These are phyloP conservation scores for Zeugodacus cucurbitae DNA, from an alignment of 1,140 invertebrate species.

Conservation along the genomic window DNA sequence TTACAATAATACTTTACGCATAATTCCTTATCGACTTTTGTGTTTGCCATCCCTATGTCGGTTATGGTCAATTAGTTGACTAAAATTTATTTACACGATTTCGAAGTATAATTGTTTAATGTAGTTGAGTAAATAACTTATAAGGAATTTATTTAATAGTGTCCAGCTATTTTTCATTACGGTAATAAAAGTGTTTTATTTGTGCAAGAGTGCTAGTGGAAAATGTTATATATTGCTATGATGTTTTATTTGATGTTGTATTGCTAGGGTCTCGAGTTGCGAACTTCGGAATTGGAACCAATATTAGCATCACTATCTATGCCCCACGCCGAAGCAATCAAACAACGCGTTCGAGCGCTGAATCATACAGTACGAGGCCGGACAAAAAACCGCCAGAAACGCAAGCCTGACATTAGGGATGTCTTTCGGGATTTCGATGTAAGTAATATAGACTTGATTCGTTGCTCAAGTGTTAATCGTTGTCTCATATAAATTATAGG, in stretches of 20 bases:
- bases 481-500: slow-evolving; percentile 63
- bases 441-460: slow-evolving; percentile 47
- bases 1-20: no score
- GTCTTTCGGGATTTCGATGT: slow-evolving; percentile 83
- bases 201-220: background rate
- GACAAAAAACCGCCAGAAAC: slow-evolving; percentile 71
- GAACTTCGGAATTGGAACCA: slow-evolving; percentile 56
- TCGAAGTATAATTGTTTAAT: no score
- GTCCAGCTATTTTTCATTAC: no score
- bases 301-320: slow-evolving; percentile 66
- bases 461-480: background rate
- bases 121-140: no score
- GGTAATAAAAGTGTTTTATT: no score
- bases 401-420: slow-evolving; percentile 80
- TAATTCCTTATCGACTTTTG: no score
- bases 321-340: slow-evolving; percentile 80
- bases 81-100: no score
- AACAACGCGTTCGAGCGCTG: slow-evolving; percentile 78
- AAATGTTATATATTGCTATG: no score
- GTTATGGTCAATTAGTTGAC: no score
- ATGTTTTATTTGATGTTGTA: background rate
- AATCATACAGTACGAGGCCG: slow-evolving; percentile 81
- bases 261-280: slow-evolving; percentile 59
- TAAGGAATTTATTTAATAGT: no score
- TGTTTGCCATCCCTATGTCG: no score